phyloP scores from a whole-genome alignment of 2,888 invertebrate genomes.

The Caenorhabditis zanzibari region DNA sequence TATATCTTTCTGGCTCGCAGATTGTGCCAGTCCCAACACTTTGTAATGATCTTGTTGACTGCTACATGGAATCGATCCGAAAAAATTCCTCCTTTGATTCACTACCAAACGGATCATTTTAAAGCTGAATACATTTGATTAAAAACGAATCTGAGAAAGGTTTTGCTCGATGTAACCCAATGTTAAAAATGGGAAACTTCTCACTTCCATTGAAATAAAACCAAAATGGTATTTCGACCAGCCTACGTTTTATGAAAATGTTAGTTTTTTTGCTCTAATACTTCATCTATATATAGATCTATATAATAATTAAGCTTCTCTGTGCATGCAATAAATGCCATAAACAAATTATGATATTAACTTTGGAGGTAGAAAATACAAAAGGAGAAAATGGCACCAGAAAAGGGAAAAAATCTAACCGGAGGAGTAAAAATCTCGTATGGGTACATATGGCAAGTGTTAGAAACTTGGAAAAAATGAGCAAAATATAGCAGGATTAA shows the following conservation, averaged over 20 bases:
- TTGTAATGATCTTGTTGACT: constrained; percentile 74
- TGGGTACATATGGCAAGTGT: constrained; percentile 44
- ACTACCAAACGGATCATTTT: constrained; percentile 45
- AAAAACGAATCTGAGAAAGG: not conserved
- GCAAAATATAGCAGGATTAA: constrained; percentile 15
- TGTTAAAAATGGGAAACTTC: not conserved
- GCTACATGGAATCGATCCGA: constrained; percentile 39
- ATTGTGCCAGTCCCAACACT: constrained; percentile 74
- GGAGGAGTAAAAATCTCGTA: constrained; percentile 29
- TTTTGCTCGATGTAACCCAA: not conserved
- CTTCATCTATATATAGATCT: too few relatives aligned
- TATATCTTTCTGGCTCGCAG: constrained; percentile 77
- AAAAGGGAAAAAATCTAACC: constrained; percentile 47
- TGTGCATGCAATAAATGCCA: constrained; percentile 51
- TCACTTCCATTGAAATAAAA: constrained; percentile 19
- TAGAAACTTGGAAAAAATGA: constrained; percentile 21
- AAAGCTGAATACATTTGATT: constrained; percentile 19
- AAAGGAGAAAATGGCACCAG: constrained; percentile 58
- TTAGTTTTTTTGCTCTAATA: constrained; percentile 13
- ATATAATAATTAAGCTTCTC: constrained; percentile 13
- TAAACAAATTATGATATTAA: constrained; percentile 12
- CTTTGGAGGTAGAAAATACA: constrained; percentile 26
- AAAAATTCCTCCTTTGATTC: constrained; percentile 33
- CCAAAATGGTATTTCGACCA: constrained; percentile 31
- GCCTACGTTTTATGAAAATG: not conserved